phyloP scores from a whole-genome alignment of 2,797 vertebrate genomes.

The Bradypus variegatus region DNA sequence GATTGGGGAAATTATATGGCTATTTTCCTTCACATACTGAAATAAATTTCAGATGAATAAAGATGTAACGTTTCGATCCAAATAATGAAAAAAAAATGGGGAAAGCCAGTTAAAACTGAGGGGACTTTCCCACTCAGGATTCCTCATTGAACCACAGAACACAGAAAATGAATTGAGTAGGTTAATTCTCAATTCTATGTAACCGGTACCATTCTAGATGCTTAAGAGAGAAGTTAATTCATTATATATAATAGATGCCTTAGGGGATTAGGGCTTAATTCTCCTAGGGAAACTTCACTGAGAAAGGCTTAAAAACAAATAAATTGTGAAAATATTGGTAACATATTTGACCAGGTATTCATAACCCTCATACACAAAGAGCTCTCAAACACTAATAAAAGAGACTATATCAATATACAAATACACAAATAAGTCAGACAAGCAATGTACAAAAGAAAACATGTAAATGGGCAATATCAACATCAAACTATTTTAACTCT shows the following conservation, averaged over 20 bases:
- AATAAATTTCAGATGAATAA: neutral
- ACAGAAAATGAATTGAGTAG: neutral
- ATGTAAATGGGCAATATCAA: neutral
- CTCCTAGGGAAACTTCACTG: neutral
- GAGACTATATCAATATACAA: neutral
- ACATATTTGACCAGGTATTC: neutral
- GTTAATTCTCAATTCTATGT: neutral
- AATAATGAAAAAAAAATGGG: neutral
- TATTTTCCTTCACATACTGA: neutral
- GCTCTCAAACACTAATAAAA: neutral
- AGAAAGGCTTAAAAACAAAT: conserved; percentile 4
- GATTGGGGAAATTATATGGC: neutral
- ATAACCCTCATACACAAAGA: neutral
- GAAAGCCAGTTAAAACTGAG: neutral
- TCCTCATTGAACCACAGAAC: neutral
- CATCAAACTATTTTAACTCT: neutral
- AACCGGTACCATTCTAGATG: neutral
- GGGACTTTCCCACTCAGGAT: neutral
- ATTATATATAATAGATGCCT: neutral
- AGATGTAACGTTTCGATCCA: neutral
- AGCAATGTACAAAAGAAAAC: neutral
- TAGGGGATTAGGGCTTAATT: neutral
- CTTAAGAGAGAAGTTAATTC: neutral
- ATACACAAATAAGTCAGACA: neutral
- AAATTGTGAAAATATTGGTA: neutral